Conservation (phyloP, 2,888 invertebrate genomes). For the Nowickia ferox region DNA sequence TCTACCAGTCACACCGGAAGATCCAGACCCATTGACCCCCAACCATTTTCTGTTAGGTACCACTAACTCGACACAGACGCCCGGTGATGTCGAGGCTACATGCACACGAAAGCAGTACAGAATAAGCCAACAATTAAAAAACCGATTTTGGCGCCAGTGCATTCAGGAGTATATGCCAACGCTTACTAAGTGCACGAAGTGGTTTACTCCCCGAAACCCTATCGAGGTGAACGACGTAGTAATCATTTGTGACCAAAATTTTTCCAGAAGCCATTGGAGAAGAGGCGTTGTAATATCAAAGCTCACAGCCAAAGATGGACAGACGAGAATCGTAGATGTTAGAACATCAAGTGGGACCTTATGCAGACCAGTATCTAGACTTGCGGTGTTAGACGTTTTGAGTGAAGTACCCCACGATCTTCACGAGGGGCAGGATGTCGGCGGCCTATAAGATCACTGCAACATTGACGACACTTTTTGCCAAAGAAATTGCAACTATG, state of each 20-base stretch:
- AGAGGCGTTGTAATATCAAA: constrained; percentile 15
- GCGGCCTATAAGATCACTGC: neutral
- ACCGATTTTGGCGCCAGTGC: constrained; percentile 4
- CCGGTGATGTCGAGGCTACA: neutral
- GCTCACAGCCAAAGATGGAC: constrained; percentile 13
- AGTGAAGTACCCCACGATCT: neutral
- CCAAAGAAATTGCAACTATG: no score
- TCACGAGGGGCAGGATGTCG: constrained; percentile 11
- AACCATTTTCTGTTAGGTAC: no score
- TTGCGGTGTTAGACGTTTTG: no score
- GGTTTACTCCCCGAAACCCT: neutral
- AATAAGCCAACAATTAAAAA: constrained; percentile 5
- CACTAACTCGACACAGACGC: neutral
- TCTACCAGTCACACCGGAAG: no score
- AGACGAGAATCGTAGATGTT: constrained; percentile 9
- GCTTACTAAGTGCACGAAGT: neutral
- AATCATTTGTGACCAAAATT: constrained; percentile 6
- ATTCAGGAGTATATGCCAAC: constrained; percentile 2
- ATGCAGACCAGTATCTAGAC: constrained; percentile 10
- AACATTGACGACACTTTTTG: no score
- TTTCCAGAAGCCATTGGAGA: constrained; percentile 14
- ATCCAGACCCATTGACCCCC: no score
- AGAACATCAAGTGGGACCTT: constrained; percentile 10
- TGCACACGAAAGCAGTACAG: constrained; percentile 6
- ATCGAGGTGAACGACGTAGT: neutral